Evolutionary conservation across 2,113 vertebrate genomes (phyloP), one percentile per base, ranked within the genome.

Genomic region (Neofelis nebulosa): DNA sequence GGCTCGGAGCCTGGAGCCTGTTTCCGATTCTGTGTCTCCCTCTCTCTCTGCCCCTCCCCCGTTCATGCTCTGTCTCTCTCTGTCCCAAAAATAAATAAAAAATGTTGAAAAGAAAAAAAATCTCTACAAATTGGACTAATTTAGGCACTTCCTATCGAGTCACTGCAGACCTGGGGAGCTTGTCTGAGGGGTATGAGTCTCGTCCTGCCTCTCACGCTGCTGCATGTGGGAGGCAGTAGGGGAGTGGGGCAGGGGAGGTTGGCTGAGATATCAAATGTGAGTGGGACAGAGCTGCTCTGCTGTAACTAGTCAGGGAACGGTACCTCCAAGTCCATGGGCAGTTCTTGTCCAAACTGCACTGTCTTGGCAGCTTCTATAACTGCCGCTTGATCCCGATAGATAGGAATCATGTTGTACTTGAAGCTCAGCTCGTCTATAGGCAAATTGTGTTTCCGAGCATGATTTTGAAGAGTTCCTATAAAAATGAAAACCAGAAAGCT

Each of bases 381-480:
- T 0, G 92, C 74, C 0, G 76, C 93, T 98, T 99, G 99, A 94
- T 99, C 99, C 79, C 99, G 98, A 94, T 99, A 99, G 12, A 9
- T 16, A 0, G 99, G 98, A 76, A 99, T 52, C 81, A 99, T 1
- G 41, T 98, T 99, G 94, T 99, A 99, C 81, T 98, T 98, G 93
- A 99, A 99, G 96, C 91, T 99, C 80, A 99, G 99, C 97, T 99
- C 99, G 8, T 99, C 99, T 12, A 99, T 99, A 71, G 99, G 99
- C 94, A 99, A 96, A 96, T 99, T 99, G 95, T 99, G 99, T 69
- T 98, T 98, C 10, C 99, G 98, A 48, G 99, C 99, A 14, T 99
- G 99, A 97, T 99, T 99, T 98, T 99, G 99, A 94, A 99, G 99
- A 23, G 99, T 99, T 15, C 99, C 99, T 99, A n/a, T 69, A 91